Conservation (phyloP, 23 tunicate genomes). For the Clavelina lepadiformis region DNA sequence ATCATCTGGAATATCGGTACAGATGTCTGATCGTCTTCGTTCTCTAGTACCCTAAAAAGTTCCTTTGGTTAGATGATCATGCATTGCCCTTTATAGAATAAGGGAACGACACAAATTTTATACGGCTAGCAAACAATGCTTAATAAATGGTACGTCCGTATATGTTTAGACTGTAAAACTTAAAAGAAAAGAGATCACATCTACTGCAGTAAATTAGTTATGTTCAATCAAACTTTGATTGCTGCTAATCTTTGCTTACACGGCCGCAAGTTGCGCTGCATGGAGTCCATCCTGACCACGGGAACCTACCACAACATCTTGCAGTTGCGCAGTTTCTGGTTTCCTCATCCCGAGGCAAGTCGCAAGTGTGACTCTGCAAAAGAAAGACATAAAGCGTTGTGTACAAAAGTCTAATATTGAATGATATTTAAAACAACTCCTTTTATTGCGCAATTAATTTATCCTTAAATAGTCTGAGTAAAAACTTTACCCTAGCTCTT, state of each 20-base stretch:
- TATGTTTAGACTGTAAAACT: too few relatives aligned
- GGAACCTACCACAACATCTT: constrained; percentile 44
- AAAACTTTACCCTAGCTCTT: constrained; percentile 37
- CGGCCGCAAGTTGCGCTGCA: constrained; percentile 79
- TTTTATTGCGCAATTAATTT: not conserved
- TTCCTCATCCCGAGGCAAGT: constrained; percentile 23
- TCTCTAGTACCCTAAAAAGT: constrained; percentile 56
- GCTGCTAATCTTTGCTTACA: constrained; percentile 27
- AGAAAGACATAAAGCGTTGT: not conserved
- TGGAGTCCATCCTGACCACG: constrained; percentile 76
- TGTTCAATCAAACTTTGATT: too few relatives aligned
- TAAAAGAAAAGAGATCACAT: too few relatives aligned
- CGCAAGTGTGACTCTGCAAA: constrained; percentile 62
- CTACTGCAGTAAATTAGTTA: too few relatives aligned
- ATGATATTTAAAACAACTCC: too few relatives aligned
- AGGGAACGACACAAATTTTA: too few relatives aligned
- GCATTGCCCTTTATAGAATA: too few relatives aligned
- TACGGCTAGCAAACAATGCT: too few relatives aligned
- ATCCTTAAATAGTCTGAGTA: not conserved
- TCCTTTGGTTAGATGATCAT: too few relatives aligned
- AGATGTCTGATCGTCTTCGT: constrained; percentile 58
- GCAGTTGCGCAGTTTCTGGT: constrained; percentile 28
- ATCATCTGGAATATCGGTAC: constrained; percentile 48
- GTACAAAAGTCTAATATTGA: too few relatives aligned
- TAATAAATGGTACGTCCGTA: too few relatives aligned